Evolutionary conservation across 2,888 invertebrate species (phyloP), one percentile per base, ranked within the genome.

Genomic region (Chrysolina americana): DNA sequence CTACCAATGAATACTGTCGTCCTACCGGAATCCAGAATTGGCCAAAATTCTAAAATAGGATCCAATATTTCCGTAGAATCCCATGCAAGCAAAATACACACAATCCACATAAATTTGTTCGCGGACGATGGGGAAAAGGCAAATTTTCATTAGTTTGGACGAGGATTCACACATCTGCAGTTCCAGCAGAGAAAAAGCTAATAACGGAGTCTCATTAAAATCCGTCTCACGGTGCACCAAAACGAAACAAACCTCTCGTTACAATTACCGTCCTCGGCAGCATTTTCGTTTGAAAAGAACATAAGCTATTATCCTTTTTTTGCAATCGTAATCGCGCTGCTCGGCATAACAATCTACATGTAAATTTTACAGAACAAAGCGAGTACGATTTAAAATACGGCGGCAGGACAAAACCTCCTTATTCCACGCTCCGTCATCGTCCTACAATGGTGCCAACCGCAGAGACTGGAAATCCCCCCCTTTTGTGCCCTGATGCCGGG

Each of bases 321-420:
- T 59, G 59, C 36, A 59, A 59, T 59, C 59, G 59, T 36, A 59
- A 59, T 36, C 23, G 59, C 59, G 23, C 59, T 8, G 36, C 59
- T 36, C 59, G 36, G 59, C 59, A 36, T 36, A 59, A 59, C 65
- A 65, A 48, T 65, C 19, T 66, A 50, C 66, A 66, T 66, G 66
- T 50, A 66, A 66, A 66, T 66, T 66, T 66, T 8, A 17, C 66
- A 36, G 48, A 48, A 66, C 66, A 66, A 66, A 66, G 66, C 66
- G 28, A 66, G 17, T n/a, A 36, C 59, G 59, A 59, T 59, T 59
- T 59, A 59, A 36, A 59, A 59, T 59, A 59, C 59, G 23, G 59
- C 17, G 15, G 36, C 23, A 36, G 59, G 36, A 59, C 59, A 36
- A 59, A 59, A 59, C 28, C 59, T 59, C 23, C 59, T 59, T 59